Evolutionary conservation across 2,888 invertebrate genomes (phyloP).

Genomic region (Eugnorisma glareosa): DNA sequence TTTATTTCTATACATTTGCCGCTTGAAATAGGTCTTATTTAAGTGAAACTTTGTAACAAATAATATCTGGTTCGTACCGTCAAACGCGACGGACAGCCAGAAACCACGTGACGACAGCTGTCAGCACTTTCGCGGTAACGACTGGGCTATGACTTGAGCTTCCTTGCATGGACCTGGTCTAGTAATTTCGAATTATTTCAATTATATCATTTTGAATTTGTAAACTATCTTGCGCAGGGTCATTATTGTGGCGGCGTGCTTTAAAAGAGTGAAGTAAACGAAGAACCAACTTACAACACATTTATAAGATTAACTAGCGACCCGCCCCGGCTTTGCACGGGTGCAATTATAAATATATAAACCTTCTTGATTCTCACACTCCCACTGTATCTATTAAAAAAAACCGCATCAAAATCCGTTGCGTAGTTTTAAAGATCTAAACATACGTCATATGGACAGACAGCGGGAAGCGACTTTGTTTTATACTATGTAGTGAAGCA

Average conservation of each 20-base stretch:
- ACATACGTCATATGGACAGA: no score
- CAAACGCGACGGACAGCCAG: slow-evolving; percentile 37
- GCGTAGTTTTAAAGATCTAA: no score
- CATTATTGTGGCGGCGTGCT: background rate
- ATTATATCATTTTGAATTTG: background rate
- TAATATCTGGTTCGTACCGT: background rate
- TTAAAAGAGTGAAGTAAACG: background rate
- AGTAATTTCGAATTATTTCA: background rate
- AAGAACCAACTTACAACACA: background rate
- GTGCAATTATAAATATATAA: no score
- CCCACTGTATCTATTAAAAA: no score
- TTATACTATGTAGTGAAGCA: no score
- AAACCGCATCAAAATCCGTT: no score
- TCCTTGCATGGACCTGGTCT: background rate
- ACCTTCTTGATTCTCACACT: no score
- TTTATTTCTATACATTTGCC: background rate
- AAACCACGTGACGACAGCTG: slow-evolving; percentile 52
- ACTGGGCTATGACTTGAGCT: background rate
- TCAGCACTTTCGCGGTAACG: slow-evolving; percentile 28
- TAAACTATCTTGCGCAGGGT: background rate
- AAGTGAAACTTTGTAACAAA: background rate
- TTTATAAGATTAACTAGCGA: no score
- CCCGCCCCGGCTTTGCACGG: no score
- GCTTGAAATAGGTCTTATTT: background rate
- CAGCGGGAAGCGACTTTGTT: no score